Evolutionary conservation across 2,113 vertebrate genomes (phyloP), one percentile per base, ranked within the genome.

Genomic region (Lutjanus erythropterus): DNA sequence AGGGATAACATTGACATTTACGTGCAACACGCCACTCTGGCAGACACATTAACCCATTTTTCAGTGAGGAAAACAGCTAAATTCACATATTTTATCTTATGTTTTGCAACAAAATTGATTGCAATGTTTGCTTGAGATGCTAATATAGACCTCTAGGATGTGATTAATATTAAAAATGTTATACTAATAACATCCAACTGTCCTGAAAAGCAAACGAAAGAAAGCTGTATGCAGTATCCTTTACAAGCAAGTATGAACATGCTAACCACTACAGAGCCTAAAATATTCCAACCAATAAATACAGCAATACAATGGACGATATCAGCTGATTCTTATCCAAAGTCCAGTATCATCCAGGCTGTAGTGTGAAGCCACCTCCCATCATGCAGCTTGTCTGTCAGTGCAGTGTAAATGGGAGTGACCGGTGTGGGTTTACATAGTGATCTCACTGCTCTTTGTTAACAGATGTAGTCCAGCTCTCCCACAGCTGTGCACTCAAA

Each of bases 401-500:
- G 75, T 71, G 87, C 19, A 6, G 84, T 33, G 69, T 65, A 76
- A 85, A 73, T 27, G 65, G 12, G 33, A 50, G 80, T 12, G 61
- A 39, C 25, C 52, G 75, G 71, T 79, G 56, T 75, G 81, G 64
- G 53, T 62, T 86, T 86, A 84, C 88, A 75, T 71, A 73, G 70
- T 83, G 81, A 90, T 80, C 88, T 83, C 71, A 60, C 84, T 72
- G 68, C 56, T 73, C 71, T 89, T 81, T 88, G 88, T 86, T 73
- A 90, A 88, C 90, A 93, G 89, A 91, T 92, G 92, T 89, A 86
- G 41, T 62, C 49, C 69, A 71, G 73, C 27, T 41, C 44, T 76
- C 77, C 49, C 64, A 86, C 93, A 94, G 93, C 93, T 94, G 93
- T 90, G 86, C 81, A 91, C 79, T 89, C 78, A 70, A 44, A 83